phyloP scores from a whole-genome alignment of 2,113 vertebrate genomes.

The Chrysemys picta region DNA sequence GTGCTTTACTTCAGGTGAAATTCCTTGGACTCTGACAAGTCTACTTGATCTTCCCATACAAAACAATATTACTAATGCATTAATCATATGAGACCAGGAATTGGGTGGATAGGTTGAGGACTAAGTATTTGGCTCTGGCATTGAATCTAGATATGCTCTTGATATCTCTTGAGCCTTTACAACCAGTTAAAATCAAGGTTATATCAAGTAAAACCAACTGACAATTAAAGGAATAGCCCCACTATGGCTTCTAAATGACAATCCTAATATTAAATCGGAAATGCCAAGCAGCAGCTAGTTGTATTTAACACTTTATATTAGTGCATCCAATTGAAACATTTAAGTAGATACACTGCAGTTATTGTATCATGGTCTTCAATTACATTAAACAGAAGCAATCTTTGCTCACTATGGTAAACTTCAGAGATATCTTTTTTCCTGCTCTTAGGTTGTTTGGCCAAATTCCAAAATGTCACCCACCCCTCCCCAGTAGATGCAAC shows the following conservation, averaged over 20 bases:
- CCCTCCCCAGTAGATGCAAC: neutral
- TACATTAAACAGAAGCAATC: neutral
- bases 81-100: neutral
- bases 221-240: neutral
- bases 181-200: neutral
- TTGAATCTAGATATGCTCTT: constrained; percentile 16
- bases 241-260: constrained; percentile 62
- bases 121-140: neutral
- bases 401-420: neutral
- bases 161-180: constrained; percentile 31
- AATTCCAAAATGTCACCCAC: neutral
- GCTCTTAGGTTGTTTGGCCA: neutral
- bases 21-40: neutral
- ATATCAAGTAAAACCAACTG: constrained; percentile 5
- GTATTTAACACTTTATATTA: constrained; percentile 71
- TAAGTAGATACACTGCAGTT: neutral
- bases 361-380: neutral
- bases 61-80: neutral
- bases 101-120: neutral
- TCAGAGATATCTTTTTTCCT: neutral
- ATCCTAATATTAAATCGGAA: constrained; percentile 66
- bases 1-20: neutral
- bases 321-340: constrained; percentile 63
- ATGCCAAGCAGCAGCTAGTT: constrained; percentile 61
- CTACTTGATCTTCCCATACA: neutral